Base-by-base conservation (phyloP, 2,888 invertebrate species). In the Tupiocoris notatus region DNA sequence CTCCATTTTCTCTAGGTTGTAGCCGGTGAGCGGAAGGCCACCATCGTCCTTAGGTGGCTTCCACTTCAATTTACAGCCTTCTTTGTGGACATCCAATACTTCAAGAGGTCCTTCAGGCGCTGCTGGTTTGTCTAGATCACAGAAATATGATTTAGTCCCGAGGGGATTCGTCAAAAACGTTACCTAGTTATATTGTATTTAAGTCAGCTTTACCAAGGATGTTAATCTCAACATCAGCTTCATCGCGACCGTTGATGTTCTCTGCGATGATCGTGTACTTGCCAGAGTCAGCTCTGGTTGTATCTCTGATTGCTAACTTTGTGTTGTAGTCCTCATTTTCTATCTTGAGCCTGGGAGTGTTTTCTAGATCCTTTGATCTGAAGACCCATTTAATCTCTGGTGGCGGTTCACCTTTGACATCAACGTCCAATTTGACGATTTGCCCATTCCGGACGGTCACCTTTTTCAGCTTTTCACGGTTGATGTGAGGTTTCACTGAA, bases 21-120 rank as follows among this genome's bases (percentile, higher is more conserved):
- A 99, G 1, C 93, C 92, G 12, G 92, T 92, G 80, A 98, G 89
- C 2, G 97, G 96, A 61, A 95, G 85, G 12, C 97, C 98, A 54
- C 98, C 98, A 80, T 98, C 96, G 84, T 98, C 97, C 84, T 94
- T 95, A 0, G 98, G 98, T 82, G 95, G 94, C 80, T 92, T 92
- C 98, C 98, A 98, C 81, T 92, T 90, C 12, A 98, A 86, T 82
- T 94, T 95, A 83, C 95, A 97, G 73, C 96, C 95, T 84, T 97
- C 96, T 78, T 95, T 94, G 84, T 94, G 95, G 0, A 98, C 89
- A 83, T 96, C 95, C 0, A 89, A 89, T 0, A 96, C 94, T 83
- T 96, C 95, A 0, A 98, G 85, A 0, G 98, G 98, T 59, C 96
- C 97, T 84, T 95, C 93, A 0, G 95, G 95, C 83, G 92, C 91